A percentile compares a stretch with the other conserved stretches of the same genome.
Conservation (phyloP, 2,888 invertebrate species). For the Camptogramma bilineatum region DNA sequence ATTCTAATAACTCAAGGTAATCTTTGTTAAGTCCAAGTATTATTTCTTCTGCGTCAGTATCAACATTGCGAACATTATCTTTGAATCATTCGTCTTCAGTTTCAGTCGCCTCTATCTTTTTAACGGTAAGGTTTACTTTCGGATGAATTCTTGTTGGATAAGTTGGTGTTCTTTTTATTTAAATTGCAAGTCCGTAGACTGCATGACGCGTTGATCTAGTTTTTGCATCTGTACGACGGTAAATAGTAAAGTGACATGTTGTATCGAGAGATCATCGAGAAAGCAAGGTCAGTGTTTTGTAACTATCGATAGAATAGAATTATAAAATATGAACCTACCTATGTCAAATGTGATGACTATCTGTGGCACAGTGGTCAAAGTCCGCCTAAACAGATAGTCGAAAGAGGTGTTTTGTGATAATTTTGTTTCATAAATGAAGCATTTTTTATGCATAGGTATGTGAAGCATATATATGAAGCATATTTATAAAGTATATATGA, state of each 20-base stretch:
- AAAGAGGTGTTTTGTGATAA: too few species aligned
- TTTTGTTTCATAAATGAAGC: too few species aligned
- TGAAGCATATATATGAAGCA: too few species aligned
- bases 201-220: conserved; percentile 77
- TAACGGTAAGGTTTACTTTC: conserved; percentile 50
- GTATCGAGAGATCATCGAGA: conserved; percentile 19
- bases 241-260: conserved; percentile 61
- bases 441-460: too few species aligned
- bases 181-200: conserved; percentile 69
- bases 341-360: too few species aligned
- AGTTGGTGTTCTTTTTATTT: conserved; percentile 59
- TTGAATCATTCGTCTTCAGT: conserved; percentile 7
- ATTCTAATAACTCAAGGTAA: background rate
- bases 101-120: conserved; percentile 5
- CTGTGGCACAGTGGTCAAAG: too few species aligned
- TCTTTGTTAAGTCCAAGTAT: conserved; percentile 15
- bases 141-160: conserved; percentile 29
- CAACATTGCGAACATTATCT: conserved; percentile 33
- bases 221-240: conserved; percentile 67
- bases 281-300: conserved; percentile 13
- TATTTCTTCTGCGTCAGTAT: conserved; percentile 18
- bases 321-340: too few species aligned
- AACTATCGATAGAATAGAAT: conserved; percentile 6
- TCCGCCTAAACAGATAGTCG: too few species aligned
- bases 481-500: too few species aligned